Base-by-base conservation (phyloP, 1,140 invertebrate species). In the Drosophila paulistorum region DNA sequence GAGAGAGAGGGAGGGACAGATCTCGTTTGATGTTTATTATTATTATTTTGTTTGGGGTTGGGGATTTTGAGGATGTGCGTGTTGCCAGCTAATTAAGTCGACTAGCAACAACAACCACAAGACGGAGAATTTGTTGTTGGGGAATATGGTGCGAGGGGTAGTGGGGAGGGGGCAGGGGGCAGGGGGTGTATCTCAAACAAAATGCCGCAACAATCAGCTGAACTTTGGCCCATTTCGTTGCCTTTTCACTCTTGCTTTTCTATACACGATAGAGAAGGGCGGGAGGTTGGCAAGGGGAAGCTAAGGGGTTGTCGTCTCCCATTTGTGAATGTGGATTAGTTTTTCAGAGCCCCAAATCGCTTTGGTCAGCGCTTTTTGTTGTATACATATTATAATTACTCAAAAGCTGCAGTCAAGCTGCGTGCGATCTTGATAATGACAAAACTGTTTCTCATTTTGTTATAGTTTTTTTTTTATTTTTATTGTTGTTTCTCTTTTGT, bases 31-130 rank as follows among this genome's bases (percentile, higher is more conserved):
- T n/a, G 51, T 35, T 59, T 37, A 26, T 51, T 30, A 39, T 30
- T 35, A 58, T 54, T 54, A 20, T 51, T 20, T 10, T 30, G 14
- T 23, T 45, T 63, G 11, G 39, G 26, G 35, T 17, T 48, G 41
- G 13, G n/a, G 7, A 30, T 58, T 33, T 7, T 7, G 68, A 54
- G 39, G 33, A 65, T 68, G 57, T 85, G 81, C 81, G 81, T 85
- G 81, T 37, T 41, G 35, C 2, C 0, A 23, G 51, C 45, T 63
- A 74, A 70, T 77, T 71, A 60, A 73, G 39, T 72, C 54, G 54
- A 51, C 61, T 26, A 42, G 23, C 23, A 26, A 4, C 39, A 65
- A 30, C 30, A 30, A 30, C 30, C 30, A 30, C 5, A 30, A 30
- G 30, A 30, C 1, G 30, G 30, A 30, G 30, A 6, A 30, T 30